These are phyloP conservation scores for Aplysina aerophoba DNA, from an alignment of 37 sponge, comb jelly and placozoan genomes.

Conservation along the genomic window DNA sequence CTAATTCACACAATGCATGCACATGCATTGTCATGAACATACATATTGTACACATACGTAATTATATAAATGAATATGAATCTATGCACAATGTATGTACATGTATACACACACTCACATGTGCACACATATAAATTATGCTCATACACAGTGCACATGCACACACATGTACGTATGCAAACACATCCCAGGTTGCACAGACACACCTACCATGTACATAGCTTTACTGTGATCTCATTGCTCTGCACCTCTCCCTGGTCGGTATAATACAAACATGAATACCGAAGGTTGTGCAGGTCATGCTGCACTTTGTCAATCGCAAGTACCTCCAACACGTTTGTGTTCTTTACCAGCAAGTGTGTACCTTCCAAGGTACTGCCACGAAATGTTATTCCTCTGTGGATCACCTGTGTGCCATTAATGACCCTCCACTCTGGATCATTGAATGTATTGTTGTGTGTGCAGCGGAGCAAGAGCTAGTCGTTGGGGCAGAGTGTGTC, in stretches of 20 bases:
- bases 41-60: too few relatives aligned
- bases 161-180: background rate
- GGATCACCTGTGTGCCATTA: background rate
- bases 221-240: background rate
- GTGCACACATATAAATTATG: background rate
- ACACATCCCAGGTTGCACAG: background rate
- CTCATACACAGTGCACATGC: background rate
- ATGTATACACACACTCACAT: constrained; percentile 9
- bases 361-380: background rate
- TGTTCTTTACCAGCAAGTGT: background rate
- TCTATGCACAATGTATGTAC: background rate
- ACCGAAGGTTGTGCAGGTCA: background rate
- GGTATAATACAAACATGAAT: background rate
- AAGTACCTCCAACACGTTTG: background rate
- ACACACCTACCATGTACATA: background rate
- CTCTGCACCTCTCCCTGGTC: background rate
- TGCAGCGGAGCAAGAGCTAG: background rate
- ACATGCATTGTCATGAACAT: background rate
- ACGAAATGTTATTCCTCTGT: background rate
- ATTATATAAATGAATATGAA: too few relatives aligned
- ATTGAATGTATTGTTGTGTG: background rate
- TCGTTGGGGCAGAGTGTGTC: background rate
- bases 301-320: background rate
- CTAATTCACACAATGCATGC: constrained; percentile 11
- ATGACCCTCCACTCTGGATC: constrained; percentile 8